phyloP scores from a whole-genome alignment of 1,140 invertebrate species.

The Idris sp. region DNA sequence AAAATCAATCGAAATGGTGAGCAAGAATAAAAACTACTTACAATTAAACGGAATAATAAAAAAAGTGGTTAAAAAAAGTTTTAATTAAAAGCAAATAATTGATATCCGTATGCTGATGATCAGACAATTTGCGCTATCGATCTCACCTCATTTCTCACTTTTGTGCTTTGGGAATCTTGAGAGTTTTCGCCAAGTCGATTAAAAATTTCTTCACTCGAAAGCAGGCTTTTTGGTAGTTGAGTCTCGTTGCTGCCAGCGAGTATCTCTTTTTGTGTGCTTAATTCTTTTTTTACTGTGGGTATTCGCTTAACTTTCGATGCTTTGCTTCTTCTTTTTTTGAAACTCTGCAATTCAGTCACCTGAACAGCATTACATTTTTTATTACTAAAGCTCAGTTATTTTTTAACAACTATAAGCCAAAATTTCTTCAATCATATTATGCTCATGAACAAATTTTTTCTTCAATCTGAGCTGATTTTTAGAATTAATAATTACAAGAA shows the following conservation, averaged over 20 bases:
- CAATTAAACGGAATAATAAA: no score
- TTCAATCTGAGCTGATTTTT: no score
- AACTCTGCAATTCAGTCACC: conserved; percentile 67
- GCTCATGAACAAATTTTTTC: no score
- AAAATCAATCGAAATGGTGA: no score
- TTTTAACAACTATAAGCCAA: no score
- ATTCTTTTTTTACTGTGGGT: conserved; percentile 74
- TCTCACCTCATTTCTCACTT: conserved; percentile 60
- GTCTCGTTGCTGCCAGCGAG: conserved; percentile 66
- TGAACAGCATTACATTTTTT: no score
- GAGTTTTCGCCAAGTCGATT: conserved; percentile 63
- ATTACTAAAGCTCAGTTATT: no score
- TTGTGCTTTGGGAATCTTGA: conserved; percentile 35
- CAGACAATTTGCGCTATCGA: conserved; percentile 19
- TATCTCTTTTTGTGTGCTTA: conserved; percentile 72
- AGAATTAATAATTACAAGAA: no score
- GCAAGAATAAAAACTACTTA: no score
- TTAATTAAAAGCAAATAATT: conserved; percentile 40
- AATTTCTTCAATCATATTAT: no score
- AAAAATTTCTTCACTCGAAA: conserved; percentile 54
- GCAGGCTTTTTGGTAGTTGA: conserved; percentile 57
- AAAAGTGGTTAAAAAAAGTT: no score
- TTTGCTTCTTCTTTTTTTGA: conserved; percentile 57
- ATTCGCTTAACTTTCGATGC: conserved; percentile 68
- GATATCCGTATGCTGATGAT: conserved; percentile 28